A percentile compares a stretch with the other conserved stretches of the same genome.
These are phyloP conservation scores for Aporophyla nigra DNA, from an alignment of 2,888 invertebrate species.

Conservation along the genomic window DNA sequence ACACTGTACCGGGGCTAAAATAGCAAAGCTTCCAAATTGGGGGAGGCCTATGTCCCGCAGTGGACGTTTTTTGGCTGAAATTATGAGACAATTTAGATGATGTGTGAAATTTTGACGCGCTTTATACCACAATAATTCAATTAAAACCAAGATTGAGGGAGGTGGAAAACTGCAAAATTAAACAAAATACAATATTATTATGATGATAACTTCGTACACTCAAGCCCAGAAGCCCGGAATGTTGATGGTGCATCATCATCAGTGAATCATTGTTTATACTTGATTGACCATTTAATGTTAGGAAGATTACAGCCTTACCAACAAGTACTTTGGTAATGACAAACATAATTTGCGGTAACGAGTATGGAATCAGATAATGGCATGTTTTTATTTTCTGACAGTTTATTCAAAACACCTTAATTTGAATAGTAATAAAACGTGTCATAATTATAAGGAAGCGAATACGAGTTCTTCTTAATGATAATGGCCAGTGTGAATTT, in stretches of 20 bases:
- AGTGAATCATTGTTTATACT: slow-evolving; percentile 29
- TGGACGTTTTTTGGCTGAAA: too few species aligned
- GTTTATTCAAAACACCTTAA: not conserved
- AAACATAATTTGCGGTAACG: slow-evolving; percentile 27
- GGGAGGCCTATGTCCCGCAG: too few species aligned
- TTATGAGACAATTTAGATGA: not conserved
- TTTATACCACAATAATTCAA: not conserved
- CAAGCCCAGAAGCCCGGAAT: not conserved
- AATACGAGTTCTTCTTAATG: slow-evolving; percentile 7
- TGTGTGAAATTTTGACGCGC: not conserved
- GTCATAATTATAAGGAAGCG: slow-evolving; percentile 6
- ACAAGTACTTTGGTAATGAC: slow-evolving; percentile 22
- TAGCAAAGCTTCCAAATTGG: too few species aligned
- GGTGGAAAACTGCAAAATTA: too few species aligned
- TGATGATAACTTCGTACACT: too few species aligned
- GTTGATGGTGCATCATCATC: not conserved
- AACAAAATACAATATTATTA: too few species aligned
- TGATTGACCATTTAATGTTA: not conserved
- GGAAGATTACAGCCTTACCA: slow-evolving; percentile 35
- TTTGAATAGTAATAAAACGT: slow-evolving; percentile 4
- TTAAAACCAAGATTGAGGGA: too few species aligned
- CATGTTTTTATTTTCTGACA: slow-evolving; percentile 11
- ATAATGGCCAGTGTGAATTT: not conserved
- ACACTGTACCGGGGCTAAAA: too few species aligned
- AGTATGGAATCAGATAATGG: slow-evolving; percentile 22